phyloP scores from a whole-genome alignment of 2,797 vertebrate species.

The Pangasius larnaudii region DNA sequence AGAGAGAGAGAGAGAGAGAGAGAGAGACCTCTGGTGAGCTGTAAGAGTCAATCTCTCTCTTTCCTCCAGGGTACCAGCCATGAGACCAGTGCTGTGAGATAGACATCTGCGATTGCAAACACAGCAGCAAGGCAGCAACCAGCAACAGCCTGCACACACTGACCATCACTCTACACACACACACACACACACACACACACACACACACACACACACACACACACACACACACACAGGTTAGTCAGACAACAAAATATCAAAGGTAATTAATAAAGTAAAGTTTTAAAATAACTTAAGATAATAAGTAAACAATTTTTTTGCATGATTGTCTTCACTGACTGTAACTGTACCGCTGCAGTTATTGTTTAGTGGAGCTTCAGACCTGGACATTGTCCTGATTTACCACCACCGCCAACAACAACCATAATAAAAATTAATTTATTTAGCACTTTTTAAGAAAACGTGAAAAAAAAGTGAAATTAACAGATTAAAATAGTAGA shows the following conservation, averaged over 20 bases:
- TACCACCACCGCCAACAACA: too few relatives aligned
- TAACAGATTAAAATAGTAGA: neutral
- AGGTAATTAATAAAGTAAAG: neutral
- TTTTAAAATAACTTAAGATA: neutral
- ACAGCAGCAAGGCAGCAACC: conserved; percentile 74
- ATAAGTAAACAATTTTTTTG: neutral
- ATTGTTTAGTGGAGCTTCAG: neutral
- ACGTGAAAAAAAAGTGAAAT: neutral
- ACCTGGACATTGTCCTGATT: neutral
- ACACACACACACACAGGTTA: neutral
- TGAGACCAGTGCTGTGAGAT: conserved; percentile 88
- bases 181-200: conserved; percentile 14
- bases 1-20: neutral
- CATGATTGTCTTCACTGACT: neutral
- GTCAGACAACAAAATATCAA: neutral
- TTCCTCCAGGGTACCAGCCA: conserved; percentile 88
- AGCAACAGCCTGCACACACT: conserved; percentile 73
- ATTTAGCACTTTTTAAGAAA: neutral
- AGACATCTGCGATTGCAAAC: conserved; percentile 71
- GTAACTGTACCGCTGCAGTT: neutral
- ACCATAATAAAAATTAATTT: neutral
- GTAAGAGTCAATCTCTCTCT: conserved; percentile 76
- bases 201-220: conserved; percentile 5
- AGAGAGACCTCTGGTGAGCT: conserved; percentile 72
- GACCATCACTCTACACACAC: conserved; percentile 64